Conservation (phyloP, 2,888 invertebrate genomes). For the Caenorhabditis angaria region DNA sequence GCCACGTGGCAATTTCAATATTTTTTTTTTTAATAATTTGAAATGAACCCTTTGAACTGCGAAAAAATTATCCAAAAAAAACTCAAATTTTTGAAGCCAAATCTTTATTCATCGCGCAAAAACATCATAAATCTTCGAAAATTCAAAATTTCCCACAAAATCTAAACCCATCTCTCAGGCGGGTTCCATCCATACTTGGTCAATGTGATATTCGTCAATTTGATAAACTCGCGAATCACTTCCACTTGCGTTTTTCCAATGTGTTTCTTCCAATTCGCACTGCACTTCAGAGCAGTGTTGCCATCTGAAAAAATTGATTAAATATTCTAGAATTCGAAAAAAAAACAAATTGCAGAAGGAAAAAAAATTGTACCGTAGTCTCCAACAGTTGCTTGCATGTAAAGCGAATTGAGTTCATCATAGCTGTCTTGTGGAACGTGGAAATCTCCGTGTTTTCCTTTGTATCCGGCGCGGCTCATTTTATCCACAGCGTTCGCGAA, state of each 20-base stretch:
- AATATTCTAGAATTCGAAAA: not conserved
- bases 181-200: conserved; percentile 67
- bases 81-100: too few relatives aligned
- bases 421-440: conserved; percentile 55
- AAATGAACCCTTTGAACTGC: too few relatives aligned
- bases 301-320: conserved; percentile 45
- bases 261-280: conserved; percentile 49
- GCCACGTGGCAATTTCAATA: too few relatives aligned
- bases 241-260: conserved; percentile 50
- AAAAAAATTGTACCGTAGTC: conserved; percentile 51
- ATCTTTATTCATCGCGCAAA: not conserved
- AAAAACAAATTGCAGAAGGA: not conserved
- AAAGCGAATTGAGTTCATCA: conserved; percentile 53
- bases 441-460: conserved; percentile 62
- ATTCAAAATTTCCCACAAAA: not conserved
- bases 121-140: too few relatives aligned
- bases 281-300: conserved; percentile 47
- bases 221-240: conserved; percentile 59
- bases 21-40: too few relatives aligned
- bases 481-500: conserved; percentile 64
- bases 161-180: conserved; percentile 56
- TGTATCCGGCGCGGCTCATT: conserved; percentile 61
- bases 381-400: conserved; percentile 58
- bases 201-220: conserved; percentile 53
- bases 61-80: too few relatives aligned